Base-by-base conservation (phyloP, 1,140 invertebrate species). In the Brachionus paranguensis region DNA sequence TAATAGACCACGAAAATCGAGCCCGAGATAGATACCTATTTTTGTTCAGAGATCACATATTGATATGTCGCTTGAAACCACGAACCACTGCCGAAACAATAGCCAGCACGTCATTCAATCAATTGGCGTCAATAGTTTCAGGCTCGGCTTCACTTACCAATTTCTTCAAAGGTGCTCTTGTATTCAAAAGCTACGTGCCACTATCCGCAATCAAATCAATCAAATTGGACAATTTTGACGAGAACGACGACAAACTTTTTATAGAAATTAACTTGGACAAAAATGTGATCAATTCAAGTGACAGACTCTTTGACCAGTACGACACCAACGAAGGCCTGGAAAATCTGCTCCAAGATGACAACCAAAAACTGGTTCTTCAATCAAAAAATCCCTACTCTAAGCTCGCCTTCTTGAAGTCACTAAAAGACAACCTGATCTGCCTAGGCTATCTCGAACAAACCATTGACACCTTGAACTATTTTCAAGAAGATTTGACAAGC, bases 361-460 rank as follows among this genome's bases (percentile, higher is more conserved):
- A 60, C 45, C 72, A 76, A 76, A 60, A 64, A 60, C 10, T 81
- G 17, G 27, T 81, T 11, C 53, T 81, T 64, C 78, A 81, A 41
- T 60, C 78, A 2, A 81, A 81, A 64, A 64, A 60, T 60, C 78
- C 78, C 2, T 81, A 81, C 6, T 60, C 78, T 5, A 81, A 81
- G 45, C n/a, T 81, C 0, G 53, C 78, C 0, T 81, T 81, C 10
- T 64, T 81, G 33, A 60, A 29, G 37, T 60, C 78, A 7, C 27
- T 81, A 1, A 81, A 81, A 81, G 78, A 81, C n/a, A 81, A 81
- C n/a, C 43, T 81, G 43, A n/a, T 81, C 8, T 81, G 78, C 41
- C 27, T 64, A 11, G 78, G 78, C 5, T 68, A 64, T 64, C 41
- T 81, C 17, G 78, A 81, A 27, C n/a, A 81, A 60, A 81, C 78